Evolutionary conservation across 1,140 invertebrate species (phyloP).

Genomic region (Bombus sibiricus): DNA sequence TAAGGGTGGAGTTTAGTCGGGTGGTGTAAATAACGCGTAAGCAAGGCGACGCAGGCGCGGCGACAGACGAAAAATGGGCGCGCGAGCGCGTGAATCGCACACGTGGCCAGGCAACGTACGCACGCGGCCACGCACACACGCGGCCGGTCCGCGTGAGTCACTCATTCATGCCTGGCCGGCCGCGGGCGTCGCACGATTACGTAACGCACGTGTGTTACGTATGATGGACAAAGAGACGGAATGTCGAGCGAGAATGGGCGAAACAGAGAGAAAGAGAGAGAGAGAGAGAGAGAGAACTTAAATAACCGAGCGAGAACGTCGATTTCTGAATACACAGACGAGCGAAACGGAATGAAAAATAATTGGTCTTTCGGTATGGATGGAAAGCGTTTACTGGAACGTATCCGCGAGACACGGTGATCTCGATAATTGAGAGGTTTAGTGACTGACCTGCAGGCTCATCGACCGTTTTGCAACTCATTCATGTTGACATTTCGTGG

Average conservation of each 20-base stretch:
- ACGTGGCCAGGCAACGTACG: conserved; percentile 40
- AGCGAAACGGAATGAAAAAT: conserved; percentile 5
- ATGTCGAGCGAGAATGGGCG: conserved; percentile 14
- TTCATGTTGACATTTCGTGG: not conserved
- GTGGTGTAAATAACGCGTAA: not conserved
- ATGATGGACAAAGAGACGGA: conserved; percentile 22
- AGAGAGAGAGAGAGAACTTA: conserved; percentile 53
- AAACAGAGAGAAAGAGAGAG: conserved; percentile 26
- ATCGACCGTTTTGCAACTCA: not conserved
- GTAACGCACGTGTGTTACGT: conserved; percentile 57
- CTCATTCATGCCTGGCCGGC: conserved; percentile 69
- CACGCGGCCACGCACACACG: conserved; percentile 40
- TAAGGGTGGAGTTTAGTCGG: not conserved
- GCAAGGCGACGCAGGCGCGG: not conserved
- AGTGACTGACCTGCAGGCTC: not conserved
- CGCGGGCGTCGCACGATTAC: conserved; percentile 67
- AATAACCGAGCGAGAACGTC: conserved; percentile 59
- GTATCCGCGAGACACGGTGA: not conserved
- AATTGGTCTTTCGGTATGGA: not conserved
- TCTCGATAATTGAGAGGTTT: conserved; percentile 21
- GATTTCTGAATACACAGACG: conserved; percentile 24
- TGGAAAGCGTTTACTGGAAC: conserved; percentile 8
- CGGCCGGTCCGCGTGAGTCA: conserved; percentile 62
- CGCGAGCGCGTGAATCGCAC: conserved; percentile 21
- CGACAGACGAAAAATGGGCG: conserved; percentile 14